Evolutionary conservation across 1,140 invertebrate genomes (phyloP).

Genomic region (Wiebesia pumilae): DNA sequence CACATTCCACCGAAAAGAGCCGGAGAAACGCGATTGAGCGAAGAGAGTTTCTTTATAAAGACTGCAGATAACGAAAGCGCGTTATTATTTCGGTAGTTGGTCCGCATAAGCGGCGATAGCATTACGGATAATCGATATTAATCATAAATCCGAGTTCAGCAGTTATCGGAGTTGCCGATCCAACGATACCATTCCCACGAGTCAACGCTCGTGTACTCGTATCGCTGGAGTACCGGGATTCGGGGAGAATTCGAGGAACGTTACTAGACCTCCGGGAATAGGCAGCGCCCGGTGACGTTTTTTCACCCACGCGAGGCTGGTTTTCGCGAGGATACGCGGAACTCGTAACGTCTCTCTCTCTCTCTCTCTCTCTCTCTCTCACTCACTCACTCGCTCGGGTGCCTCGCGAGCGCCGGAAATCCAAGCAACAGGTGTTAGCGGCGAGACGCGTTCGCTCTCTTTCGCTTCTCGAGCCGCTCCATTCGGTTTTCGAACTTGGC

Average conservation of each 20-base stretch:
- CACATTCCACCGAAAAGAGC: too few species aligned
- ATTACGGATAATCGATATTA: neutral
- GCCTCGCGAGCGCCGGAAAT: slow-evolving; percentile 69
- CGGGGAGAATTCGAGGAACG: neutral
- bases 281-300: neutral
- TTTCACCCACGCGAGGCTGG: neutral
- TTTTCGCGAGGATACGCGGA: neutral
- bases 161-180: neutral
- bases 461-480: slow-evolving; percentile 52
- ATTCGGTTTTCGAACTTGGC: slow-evolving; percentile 26
- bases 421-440: slow-evolving; percentile 71
- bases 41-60: too few species aligned
- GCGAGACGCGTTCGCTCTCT: slow-evolving; percentile 38
- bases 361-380: neutral
- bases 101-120: neutral
- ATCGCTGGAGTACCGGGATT: neutral
- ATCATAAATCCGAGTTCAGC: neutral
- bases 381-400: too few species aligned
- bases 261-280: neutral
- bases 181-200: neutral
- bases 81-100: too few species aligned
- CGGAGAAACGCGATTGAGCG: too few species aligned
- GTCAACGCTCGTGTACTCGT: neutral
- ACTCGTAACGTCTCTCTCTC: neutral
- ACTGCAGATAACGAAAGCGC: too few species aligned